These are phyloP conservation scores for Chouioia cunea DNA, from an alignment of 2,888 invertebrate species.

Conservation along the genomic window DNA sequence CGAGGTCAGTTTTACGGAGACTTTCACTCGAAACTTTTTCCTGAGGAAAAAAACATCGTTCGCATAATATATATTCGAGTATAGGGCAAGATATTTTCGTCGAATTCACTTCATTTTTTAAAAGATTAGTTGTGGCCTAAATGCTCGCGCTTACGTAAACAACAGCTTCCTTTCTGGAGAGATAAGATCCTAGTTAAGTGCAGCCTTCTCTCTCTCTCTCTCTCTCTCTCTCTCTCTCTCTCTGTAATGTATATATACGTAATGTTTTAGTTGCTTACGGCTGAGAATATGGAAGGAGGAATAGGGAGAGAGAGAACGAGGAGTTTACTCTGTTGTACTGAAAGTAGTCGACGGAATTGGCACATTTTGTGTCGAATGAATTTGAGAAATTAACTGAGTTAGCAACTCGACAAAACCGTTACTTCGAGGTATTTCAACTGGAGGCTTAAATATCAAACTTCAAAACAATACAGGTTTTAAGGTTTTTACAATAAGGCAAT, in stretches of 20 bases:
- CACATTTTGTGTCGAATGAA: no score
- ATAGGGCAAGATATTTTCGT: conserved; percentile 9
- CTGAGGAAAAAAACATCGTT: background rate
- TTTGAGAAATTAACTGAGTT: no score
- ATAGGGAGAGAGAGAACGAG: no score
- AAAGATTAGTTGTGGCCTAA: conserved; percentile 19
- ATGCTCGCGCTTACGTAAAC: conserved; percentile 33
- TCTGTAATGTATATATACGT: background rate
- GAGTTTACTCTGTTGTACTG: no score
- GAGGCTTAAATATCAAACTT: no score
- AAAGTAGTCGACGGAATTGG: no score
- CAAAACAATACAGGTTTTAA: no score
- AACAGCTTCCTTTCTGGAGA: background rate
- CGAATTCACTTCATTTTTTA: conserved; percentile 33
- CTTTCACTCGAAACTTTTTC: conserved; percentile 9
- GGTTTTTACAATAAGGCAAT: no score
- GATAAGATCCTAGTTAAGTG: background rate
- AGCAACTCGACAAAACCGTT: no score
- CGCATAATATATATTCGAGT: conserved; percentile 10
- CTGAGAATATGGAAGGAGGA: background rate
- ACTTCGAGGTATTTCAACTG: no score
- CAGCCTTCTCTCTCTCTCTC: background rate
- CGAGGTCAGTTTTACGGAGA: conserved; percentile 3
- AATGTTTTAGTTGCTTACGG: background rate
- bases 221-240: background rate